Conservation (phyloP, 1,140 invertebrate genomes). For the Drosophila grimshawi region DNA sequence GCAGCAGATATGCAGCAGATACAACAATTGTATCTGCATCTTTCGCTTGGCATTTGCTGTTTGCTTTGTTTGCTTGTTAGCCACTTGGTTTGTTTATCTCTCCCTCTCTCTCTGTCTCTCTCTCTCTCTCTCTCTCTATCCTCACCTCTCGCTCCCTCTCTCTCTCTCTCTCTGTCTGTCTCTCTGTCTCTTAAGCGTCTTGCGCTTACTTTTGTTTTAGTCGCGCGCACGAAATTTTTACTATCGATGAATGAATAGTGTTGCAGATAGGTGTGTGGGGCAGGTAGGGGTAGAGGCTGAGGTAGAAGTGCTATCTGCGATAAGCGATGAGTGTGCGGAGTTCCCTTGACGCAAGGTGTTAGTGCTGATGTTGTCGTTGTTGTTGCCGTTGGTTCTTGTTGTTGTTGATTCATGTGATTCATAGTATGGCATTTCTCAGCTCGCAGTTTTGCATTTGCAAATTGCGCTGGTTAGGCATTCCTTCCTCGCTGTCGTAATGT, state of each 20-base stretch:
- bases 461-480: conserved; percentile 78
- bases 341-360: conserved; percentile 60
- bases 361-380: conserved; percentile 16
- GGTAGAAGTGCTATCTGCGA: conserved; percentile 25
- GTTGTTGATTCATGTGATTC: conserved; percentile 56
- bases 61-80: conserved; percentile 43
- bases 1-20: conserved; percentile 19
- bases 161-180: background rate
- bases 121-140: background rate
- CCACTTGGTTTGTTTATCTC: conserved; percentile 68
- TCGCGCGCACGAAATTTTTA: conserved; percentile 68
- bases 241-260: conserved; percentile 69
- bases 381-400: conserved; percentile 5
- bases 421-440: conserved; percentile 16
- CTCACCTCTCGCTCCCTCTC: conserved; percentile 23
- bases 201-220: conserved; percentile 48
- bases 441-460: conserved; percentile 50
- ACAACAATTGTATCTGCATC: conserved; percentile 44
- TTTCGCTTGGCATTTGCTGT: conserved; percentile 17
- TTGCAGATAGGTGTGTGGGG: background rate
- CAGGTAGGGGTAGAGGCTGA: background rate
- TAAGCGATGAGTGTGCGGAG: conserved; percentile 65
- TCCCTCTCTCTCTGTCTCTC: background rate
- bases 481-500: conserved; percentile 4
- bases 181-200: conserved; percentile 21